Percentiles rank a stretch among this genome's conserved stretches.
Conservation (phyloP, 1,140 invertebrate species). For the Brachionus koreanus region DNA sequence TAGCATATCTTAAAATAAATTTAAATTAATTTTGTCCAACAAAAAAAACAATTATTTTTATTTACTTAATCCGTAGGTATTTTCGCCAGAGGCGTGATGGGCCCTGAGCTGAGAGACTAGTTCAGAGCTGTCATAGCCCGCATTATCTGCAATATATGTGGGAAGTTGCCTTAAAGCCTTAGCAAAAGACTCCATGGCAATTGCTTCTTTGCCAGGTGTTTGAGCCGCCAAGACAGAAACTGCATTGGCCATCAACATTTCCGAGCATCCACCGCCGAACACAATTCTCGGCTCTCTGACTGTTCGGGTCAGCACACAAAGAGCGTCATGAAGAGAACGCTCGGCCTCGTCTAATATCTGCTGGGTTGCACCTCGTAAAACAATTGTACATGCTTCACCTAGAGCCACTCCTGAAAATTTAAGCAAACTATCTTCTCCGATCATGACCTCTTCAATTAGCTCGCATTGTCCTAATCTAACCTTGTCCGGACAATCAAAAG, state of each 20-base stretch:
- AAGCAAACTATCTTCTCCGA: constrained; percentile 92
- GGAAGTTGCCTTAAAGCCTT: constrained; percentile 78
- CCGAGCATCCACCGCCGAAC: constrained; percentile 81
- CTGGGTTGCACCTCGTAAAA: constrained; percentile 95
- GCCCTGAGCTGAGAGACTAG: constrained; percentile 83
- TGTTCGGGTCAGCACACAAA: constrained; percentile 92
- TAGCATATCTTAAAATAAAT: constrained; percentile 70
- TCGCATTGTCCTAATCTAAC: constrained; percentile 91
- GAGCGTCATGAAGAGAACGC: constrained; percentile 91
- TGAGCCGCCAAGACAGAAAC: constrained; percentile 75
- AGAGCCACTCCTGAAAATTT: constrained; percentile 89
- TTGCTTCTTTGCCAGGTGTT: constrained; percentile 92
- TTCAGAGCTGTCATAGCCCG: constrained; percentile 93
- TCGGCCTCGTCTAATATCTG: constrained; percentile 99
- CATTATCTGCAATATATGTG: constrained; percentile 94
- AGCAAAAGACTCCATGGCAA: constrained; percentile 94
- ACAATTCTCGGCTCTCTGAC: constrained; percentile 86
- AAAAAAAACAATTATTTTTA: constrained; percentile 44
- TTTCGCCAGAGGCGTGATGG: constrained; percentile 73
- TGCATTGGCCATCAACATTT: constrained; percentile 93
- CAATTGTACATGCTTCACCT: constrained; percentile 93
- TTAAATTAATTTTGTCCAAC: neutral
- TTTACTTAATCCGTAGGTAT: constrained; percentile 76
- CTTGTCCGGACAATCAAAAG: constrained; percentile 85
- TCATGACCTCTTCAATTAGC: constrained; percentile 94